These are phyloP conservation scores for Liposcelis brunnea DNA, from an alignment of 2,888 invertebrate species.

Conservation along the genomic window DNA sequence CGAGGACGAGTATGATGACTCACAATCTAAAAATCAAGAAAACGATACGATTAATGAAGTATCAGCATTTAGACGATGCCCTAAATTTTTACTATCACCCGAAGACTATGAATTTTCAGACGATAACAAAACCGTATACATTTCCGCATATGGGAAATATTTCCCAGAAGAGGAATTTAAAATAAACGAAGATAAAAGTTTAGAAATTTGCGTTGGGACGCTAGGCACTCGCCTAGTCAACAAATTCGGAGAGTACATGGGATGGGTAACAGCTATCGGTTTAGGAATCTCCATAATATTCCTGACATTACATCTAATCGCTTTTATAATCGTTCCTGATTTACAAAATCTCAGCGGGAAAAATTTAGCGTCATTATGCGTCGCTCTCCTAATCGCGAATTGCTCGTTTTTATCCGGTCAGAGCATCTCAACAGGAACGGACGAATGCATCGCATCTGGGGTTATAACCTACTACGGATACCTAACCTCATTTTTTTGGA, in stretches of 20 bases:
- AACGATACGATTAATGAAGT: slow-evolving; percentile 12
- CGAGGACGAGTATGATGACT: background rate
- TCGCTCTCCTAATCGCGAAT: slow-evolving; percentile 30
- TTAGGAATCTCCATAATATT: slow-evolving; percentile 30
- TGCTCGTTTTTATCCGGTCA: slow-evolving; percentile 28
- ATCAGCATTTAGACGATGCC: slow-evolving; percentile 21
- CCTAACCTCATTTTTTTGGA: slow-evolving; percentile 35
- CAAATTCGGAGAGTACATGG: slow-evolving; percentile 24
- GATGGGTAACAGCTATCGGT: slow-evolving; percentile 29
- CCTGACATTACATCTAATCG: slow-evolving; percentile 28
- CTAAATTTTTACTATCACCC: slow-evolving; percentile 24
- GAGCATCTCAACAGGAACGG: slow-evolving; percentile 19
- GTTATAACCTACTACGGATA: slow-evolving; percentile 31
- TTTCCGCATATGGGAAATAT: slow-evolving; percentile 22
- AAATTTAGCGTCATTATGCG: slow-evolving; percentile 32
- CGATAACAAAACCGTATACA: slow-evolving; percentile 23
- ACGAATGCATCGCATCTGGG: slow-evolving; percentile 26
- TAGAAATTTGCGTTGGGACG: slow-evolving; percentile 23
- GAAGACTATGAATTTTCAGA: slow-evolving; percentile 22
- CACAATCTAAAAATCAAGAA: background rate
- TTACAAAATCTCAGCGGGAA: slow-evolving; percentile 33
- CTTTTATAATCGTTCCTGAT: slow-evolving; percentile 28
- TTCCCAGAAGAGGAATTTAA: slow-evolving; percentile 22
- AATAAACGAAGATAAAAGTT: slow-evolving; percentile 21
- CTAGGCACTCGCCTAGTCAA: slow-evolving; percentile 22